phyloP scores from a whole-genome alignment of 2,888 invertebrate genomes.

The Pardosa pseudoannulata region DNA sequence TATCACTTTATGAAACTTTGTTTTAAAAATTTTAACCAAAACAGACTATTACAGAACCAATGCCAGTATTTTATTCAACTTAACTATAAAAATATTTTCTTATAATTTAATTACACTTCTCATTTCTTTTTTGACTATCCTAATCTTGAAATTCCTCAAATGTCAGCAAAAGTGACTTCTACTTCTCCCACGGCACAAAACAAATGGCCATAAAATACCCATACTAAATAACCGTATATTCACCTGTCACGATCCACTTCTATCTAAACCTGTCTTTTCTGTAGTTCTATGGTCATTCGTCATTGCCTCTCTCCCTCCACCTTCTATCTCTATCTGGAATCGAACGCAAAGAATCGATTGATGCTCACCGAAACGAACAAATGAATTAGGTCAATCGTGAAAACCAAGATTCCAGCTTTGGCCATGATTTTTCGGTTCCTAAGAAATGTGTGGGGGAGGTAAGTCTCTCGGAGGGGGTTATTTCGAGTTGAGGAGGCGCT shows the following conservation, averaged over 20 bases:
- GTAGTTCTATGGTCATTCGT: neutral
- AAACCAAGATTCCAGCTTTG: slow-evolving; percentile 18
- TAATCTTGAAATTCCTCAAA: neutral
- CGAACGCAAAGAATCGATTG: slow-evolving; percentile 41
- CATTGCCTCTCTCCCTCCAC: neutral
- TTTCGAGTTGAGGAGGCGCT: neutral
- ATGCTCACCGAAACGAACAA: slow-evolving; percentile 42
- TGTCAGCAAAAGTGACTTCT: neutral
- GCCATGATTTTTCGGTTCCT: slow-evolving; percentile 6
- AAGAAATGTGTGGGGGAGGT: slow-evolving; percentile 3
- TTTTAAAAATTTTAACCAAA: no score
- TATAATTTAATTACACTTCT: no score
- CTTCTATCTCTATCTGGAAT: slow-evolving; percentile 18
- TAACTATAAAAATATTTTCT: no score
- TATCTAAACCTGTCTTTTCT: slow-evolving; percentile 10
- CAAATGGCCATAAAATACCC: slow-evolving; percentile 11
- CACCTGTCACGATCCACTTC: slow-evolving; percentile 8
- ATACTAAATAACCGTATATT: neutral
- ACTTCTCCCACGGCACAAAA: neutral
- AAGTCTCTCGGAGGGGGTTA: neutral
- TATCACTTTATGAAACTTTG: no score
- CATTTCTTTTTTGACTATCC: no score
- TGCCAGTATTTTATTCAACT: no score
- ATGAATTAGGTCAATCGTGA: slow-evolving; percentile 61
- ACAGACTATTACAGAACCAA: no score